Base-by-base conservation (phyloP, 2,888 invertebrate species). In the Tetragnatha montana region DNA sequence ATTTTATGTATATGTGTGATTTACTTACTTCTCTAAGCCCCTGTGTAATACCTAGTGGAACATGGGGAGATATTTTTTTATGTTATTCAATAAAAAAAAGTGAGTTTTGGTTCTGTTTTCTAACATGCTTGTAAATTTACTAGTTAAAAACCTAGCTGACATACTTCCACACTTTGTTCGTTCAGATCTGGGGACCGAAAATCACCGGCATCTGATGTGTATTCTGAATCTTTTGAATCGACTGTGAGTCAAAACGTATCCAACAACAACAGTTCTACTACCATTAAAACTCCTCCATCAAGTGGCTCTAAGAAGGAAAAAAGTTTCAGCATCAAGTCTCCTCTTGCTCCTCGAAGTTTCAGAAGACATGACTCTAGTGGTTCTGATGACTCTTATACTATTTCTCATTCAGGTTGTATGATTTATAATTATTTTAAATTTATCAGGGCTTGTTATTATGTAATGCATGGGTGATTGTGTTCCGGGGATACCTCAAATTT, bases 301-400 rank as follows among this genome's bases (percentile, higher is more conserved):
- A 69, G n/a, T 19, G 73, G 79, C 19, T 19, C 14, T 14, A 86
- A 82, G n/a, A 91, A 88, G 50, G 76, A 70, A 74, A 49, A 49
- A 8, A 70, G 73, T 22, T 50, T 82, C 14, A 73, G 76, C 19
- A 91, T 92, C 49, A 79, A 91, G 8, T 69, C 88, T 19, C 91
- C 92, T n/a, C 89, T 91, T 14, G 79, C 91, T 21, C 91, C 91
- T 73, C 81, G 85, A 14, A 89, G 47, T 49, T 49, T 81, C n/a
- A 89, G 83, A 21, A 71, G 90, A 0, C 91, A 91, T 71, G 92
- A 92, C 82, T 92, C 92, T 0, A 92, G 92, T 87, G 93, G 92
- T 17, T 93, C 93, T 10, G 93, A 93, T 81, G 93, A 92, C 83
- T 92, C 92, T 1, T 91, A 92, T 47, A 92, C 92, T n/a, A 87